A percentile compares a stretch with the other conserved stretches of the same genome.
Evolutionary conservation across 37 sponge, comb jelly and placozoan genomes (phyloP).

Genomic region (Dysidea cf. avara): DNA sequence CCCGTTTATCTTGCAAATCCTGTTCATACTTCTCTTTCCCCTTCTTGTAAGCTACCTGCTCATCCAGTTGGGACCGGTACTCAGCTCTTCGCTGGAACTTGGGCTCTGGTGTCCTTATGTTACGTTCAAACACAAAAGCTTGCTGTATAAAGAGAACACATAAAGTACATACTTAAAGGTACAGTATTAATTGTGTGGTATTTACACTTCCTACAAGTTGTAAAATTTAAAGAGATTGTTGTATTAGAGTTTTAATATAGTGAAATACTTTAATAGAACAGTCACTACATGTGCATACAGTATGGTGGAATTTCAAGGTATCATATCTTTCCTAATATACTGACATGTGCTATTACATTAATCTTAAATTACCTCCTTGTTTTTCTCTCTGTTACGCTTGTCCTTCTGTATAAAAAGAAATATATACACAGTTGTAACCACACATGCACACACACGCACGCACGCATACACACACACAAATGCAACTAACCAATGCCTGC

Average conservation of each 20-base stretch:
- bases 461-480: background rate
- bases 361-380: too few relatives aligned
- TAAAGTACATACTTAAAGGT: background rate
- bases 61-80: conserved; percentile 71
- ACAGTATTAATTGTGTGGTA: background rate
- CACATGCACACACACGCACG: background rate
- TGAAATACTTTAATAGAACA: too few relatives aligned
- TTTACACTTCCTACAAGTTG: background rate
- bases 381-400: too few relatives aligned
- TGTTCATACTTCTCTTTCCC: conserved; percentile 10
- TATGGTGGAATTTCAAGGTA: too few relatives aligned
- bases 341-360: too few relatives aligned
- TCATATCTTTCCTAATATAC: too few relatives aligned
- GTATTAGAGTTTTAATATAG: too few relatives aligned
- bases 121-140: conserved; percentile 74
- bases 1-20: conserved; percentile 39
- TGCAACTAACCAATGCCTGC: too few relatives aligned
- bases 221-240: too few relatives aligned
- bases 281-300: too few relatives aligned
- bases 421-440: background rate
- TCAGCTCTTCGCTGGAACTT: conserved; percentile 35
- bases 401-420: background rate
- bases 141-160: conserved; percentile 36
- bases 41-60: conserved; percentile 46
- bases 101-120: conserved; percentile 50